phyloP scores from a whole-genome alignment of 2,888 invertebrate genomes.

The Itoplectis maculator region DNA sequence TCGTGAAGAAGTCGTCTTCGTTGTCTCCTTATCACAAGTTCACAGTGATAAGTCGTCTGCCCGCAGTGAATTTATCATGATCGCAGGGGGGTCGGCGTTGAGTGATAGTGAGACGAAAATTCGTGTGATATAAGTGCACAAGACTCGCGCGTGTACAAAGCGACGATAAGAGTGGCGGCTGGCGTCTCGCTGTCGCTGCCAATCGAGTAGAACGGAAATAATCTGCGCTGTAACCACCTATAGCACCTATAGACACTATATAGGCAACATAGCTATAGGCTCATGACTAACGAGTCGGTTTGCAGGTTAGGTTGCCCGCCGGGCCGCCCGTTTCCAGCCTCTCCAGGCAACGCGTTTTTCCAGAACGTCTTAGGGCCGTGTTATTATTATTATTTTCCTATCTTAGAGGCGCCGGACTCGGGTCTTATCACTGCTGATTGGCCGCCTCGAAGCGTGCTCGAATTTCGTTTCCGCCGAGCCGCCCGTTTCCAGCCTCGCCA shows the following conservation, averaged over 20 bases:
- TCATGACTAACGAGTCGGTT: constrained; percentile 23
- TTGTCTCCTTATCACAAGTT: constrained; percentile 16
- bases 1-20: neutral
- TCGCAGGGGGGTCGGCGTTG: too few species aligned
- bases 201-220: constrained; percentile 4
- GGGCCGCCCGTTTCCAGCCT: neutral
- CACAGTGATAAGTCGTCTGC: neutral
- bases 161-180: neutral
- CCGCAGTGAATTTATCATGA: neutral
- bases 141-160: too few species aligned
- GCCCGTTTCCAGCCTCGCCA: too few species aligned
- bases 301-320: constrained; percentile 54
- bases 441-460: too few species aligned
- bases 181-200: neutral
- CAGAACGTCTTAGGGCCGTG: too few species aligned
- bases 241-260: too few species aligned
- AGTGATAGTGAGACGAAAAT: constrained; percentile 11
- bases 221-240: neutral
- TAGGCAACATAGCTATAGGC: neutral
- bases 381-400: too few species aligned
- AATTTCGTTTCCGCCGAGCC: too few species aligned
- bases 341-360: too few species aligned
- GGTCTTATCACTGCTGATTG: too few species aligned
- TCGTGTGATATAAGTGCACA: neutral
- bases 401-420: too few species aligned